Evolutionary conservation across 2,888 invertebrate genomes (phyloP), one percentile per base, ranked within the genome.

Genomic region (Caenorhabditis afra): DNA sequence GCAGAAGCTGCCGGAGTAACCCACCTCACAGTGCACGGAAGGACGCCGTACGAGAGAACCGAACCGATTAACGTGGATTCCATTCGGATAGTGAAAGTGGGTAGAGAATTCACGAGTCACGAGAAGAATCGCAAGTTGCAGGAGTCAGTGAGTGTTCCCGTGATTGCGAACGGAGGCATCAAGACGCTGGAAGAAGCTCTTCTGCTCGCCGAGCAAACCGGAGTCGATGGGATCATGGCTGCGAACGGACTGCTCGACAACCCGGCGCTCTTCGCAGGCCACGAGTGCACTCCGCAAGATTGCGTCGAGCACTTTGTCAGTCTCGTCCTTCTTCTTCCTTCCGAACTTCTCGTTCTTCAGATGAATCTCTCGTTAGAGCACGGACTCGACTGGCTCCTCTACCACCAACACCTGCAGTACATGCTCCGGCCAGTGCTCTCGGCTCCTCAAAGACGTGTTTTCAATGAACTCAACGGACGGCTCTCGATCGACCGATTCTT

Each of bases 341-440:
- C 7, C 10, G 29, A 41, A 18, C 18, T 41, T 11, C 41, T 0
- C 1, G 20, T 2, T 66, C 74, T 77, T 29, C 57, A 82, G 84
- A 71, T 84, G 58, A 62, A 59, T 1, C 65, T 84, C 1, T 90
- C 92, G 74, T 89, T 92, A 50, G 92, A 93, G 23, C 91, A 92
- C 81, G 93, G 94, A 68, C 93, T 94, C 68, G 93, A 93, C 61
- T 97, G 95, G 91, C 94, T 94, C 84, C 94, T 94, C 89, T 96
- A 97, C 89, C 98, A 98, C 91, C 96, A 97, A 90, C 98, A 98
- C 91, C 93, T 98, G 81, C 95, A 96, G 61, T 96, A 96, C 90
- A 98, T 98, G 98, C 92, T 96, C 88, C 95, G 96, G 88, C 94
- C 94, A 91, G 90, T 94, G 45, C 92, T 97, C 85, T 93, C 93